Percentiles rank a stretch among this genome's conserved stretches.
These are phyloP conservation scores for Cerastis rubricosa DNA, from an alignment of 2,888 invertebrate species.

Conservation along the genomic window DNA sequence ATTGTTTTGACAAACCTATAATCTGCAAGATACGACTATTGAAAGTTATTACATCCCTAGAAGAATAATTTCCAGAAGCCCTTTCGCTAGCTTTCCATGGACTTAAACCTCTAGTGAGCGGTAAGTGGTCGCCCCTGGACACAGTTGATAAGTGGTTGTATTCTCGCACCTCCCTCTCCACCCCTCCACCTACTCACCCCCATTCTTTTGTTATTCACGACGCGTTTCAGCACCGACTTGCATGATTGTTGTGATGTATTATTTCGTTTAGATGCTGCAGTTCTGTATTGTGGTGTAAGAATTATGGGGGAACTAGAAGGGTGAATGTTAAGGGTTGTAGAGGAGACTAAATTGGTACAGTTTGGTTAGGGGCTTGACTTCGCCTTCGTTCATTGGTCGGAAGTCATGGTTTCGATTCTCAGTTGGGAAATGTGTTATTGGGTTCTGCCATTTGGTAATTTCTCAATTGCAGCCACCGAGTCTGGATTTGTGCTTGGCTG, in stretches of 20 bases:
- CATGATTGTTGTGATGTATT: constrained; percentile 52
- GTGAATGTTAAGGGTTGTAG: background rate
- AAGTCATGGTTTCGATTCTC: background rate
- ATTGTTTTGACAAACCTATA: too few species aligned
- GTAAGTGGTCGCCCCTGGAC: constrained; percentile 67
- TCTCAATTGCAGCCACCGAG: background rate
- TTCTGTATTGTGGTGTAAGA: constrained; percentile 10
- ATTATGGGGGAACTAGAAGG: background rate
- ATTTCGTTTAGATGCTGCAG: constrained; percentile 38
- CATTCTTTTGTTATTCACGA: constrained; percentile 58
- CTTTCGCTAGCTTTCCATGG: constrained; percentile 30
- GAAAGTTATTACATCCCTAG: background rate
- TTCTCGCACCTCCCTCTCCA: constrained; percentile 60
- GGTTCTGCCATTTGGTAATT: background rate
- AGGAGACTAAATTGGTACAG: background rate
- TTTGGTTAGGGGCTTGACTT: background rate
- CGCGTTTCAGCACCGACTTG: constrained; percentile 44
- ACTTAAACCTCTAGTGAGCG: constrained; percentile 34
- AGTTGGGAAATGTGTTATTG: background rate
- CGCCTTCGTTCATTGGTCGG: background rate
- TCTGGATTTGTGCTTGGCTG: background rate
- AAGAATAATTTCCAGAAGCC: background rate
- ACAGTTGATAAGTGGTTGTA: constrained; percentile 74
- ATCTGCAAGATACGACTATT: too few species aligned
- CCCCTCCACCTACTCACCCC: constrained; percentile 14